phyloP scores from a whole-genome alignment of 2,797 vertebrate species.

The Tokudaia muenninki region DNA sequence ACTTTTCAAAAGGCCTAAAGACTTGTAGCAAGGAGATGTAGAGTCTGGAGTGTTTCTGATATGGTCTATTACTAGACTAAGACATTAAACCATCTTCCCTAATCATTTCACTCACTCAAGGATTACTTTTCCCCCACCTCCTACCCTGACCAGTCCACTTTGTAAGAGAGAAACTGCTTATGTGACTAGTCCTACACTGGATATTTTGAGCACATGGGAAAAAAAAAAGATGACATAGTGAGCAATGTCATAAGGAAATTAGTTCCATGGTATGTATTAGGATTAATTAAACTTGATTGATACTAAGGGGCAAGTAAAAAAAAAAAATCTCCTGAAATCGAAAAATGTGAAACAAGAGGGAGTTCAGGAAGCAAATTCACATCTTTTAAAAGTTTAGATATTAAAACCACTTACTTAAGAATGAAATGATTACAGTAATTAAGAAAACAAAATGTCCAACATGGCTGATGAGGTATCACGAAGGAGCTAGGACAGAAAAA shows the following conservation, averaged over 20 bases:
- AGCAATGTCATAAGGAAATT: neutral
- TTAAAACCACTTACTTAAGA: neutral
- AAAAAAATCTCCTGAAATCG: neutral
- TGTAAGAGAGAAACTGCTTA: neutral
- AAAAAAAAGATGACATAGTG: neutral
- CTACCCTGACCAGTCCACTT: neutral
- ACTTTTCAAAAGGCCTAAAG: rapidly evolving
- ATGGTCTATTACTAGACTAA: neutral
- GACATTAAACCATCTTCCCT: neutral
- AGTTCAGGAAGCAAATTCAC: neutral
- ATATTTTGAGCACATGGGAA: neutral
- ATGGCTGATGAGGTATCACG: neutral
- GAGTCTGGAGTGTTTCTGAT: neutral
- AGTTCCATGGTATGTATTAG: neutral
- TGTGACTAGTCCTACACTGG: neutral
- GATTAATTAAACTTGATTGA: neutral
- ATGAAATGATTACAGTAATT: neutral
- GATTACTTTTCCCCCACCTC: neutral
- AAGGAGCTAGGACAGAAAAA: neutral
- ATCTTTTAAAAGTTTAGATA: neutral
- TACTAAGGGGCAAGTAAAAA: neutral
- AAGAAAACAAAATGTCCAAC: neutral
- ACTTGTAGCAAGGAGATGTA: neutral
- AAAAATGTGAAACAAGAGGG: neutral
- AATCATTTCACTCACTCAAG: neutral